phyloP scores from a whole-genome alignment of 1,140 invertebrate genomes.

The Branchinecta lindahli region DNA sequence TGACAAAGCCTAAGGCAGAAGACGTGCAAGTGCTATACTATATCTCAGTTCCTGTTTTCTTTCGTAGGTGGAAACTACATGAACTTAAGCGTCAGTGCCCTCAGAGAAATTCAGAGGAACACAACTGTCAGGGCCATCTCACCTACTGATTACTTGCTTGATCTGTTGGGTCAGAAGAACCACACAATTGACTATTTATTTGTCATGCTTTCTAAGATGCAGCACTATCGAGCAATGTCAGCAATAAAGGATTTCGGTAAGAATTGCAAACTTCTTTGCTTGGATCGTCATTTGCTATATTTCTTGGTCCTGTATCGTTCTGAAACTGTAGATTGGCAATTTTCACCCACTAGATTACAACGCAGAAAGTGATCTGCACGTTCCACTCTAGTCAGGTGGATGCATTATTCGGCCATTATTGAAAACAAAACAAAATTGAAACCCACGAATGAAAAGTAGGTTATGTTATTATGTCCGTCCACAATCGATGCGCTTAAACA shows the following conservation, averaged over 20 bases:
- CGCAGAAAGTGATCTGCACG: no score
- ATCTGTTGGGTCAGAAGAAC: slow-evolving; percentile 58
- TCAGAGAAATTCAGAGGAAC: slow-evolving; percentile 6
- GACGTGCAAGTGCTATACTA: no score
- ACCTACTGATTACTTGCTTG: slow-evolving; percentile 55
- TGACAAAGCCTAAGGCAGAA: no score
- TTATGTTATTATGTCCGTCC: no score
- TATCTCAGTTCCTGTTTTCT: no score
- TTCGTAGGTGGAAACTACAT: neutral
- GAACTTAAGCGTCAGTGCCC: neutral
- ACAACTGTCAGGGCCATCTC: slow-evolving; percentile 36
- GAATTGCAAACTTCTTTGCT: slow-evolving; percentile 15
- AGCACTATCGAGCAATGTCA: slow-evolving; percentile 52
- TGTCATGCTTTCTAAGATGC: slow-evolving; percentile 47
- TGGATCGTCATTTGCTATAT: slow-evolving; percentile 4
- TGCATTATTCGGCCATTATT: no score
- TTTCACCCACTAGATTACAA: slow-evolving; percentile 12
- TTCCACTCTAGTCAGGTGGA: no score
- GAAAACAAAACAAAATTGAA: no score
- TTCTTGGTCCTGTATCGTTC: no score
- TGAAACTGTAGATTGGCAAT: neutral
- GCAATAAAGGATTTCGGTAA: slow-evolving; percentile 43
- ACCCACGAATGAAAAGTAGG: no score
- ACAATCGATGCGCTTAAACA: no score
- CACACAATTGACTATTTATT: slow-evolving; percentile 62